Evolutionary conservation across 2,797 vertebrate genomes (phyloP).

Genomic region (Enteromius paludinosus): DNA sequence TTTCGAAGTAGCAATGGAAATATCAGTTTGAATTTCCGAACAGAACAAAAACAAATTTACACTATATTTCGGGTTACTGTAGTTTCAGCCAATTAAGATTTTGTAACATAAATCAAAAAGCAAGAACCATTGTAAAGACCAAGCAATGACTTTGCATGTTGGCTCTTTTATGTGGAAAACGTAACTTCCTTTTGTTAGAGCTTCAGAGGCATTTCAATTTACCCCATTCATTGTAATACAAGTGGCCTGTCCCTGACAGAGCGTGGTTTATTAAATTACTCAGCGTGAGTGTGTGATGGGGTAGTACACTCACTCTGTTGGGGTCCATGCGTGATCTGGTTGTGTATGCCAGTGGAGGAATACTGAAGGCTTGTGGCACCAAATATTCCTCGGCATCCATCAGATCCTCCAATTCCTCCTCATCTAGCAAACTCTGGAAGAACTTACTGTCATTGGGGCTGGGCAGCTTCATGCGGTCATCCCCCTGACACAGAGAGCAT

Average conservation of each 20-base stretch:
- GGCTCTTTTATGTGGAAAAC: not conserved
- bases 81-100: not conserved
- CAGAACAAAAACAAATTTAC: not conserved
- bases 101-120: not conserved
- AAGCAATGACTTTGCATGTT: not conserved
- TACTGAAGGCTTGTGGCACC: constrained; percentile 91
- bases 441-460: constrained; percentile 98
- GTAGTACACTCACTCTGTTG: constrained; percentile 85
- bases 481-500: constrained; percentile 79
- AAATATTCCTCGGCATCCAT: constrained; percentile 99
- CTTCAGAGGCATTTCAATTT: not conserved
- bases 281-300: not conserved
- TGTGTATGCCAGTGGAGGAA: constrained; percentile 92
- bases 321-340: constrained; percentile 90
- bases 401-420: constrained; percentile 95
- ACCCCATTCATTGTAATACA: not conserved
- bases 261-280: not conserved
- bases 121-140: not conserved
- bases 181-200: not conserved
- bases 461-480: constrained; percentile 97
- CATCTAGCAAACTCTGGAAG: constrained; percentile 96
- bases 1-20: no score
- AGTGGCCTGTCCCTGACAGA: not conserved
- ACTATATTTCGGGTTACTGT: not conserved
- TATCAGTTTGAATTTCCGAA: no score